Conservation (phyloP, 2,113 vertebrate genomes). For the Misgurnus anguillicaudatus region DNA sequence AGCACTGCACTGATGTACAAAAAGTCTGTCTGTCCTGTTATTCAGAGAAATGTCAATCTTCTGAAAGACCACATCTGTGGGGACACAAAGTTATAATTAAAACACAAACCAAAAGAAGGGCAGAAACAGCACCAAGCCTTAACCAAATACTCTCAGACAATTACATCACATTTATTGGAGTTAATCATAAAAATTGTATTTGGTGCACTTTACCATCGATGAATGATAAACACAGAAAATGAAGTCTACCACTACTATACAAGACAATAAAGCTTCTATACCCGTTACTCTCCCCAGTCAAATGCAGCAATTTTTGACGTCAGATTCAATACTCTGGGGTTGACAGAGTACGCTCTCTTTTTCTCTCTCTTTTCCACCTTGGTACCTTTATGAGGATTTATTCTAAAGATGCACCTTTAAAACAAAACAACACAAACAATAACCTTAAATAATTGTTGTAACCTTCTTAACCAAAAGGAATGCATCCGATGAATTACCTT, state of each 20-base stretch:
- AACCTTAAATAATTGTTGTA: no score
- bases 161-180: neutral
- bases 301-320: slow-evolving; percentile 8
- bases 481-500: neutral
- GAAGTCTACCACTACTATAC: neutral
- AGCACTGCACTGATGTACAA: neutral
- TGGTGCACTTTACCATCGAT: slow-evolving; percentile 1
- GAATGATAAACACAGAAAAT: neutral
- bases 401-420: neutral
- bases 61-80: neutral
- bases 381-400: no score
- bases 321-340: neutral
- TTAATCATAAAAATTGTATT: neutral
- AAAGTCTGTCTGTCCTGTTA: neutral
- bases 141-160: no score
- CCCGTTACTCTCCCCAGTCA: slow-evolving; percentile 7
- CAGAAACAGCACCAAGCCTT: neutral
- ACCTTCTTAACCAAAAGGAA: neutral
- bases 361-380: no score
- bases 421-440: neutral
- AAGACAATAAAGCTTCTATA: neutral
- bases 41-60: neutral
- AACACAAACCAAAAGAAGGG: neutral
- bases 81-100: slow-evolving; percentile 20
- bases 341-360: neutral